These are phyloP conservation scores for Sebastes taczanowskii DNA, from an alignment of 2,797 vertebrate genomes.

Conservation along the genomic window DNA sequence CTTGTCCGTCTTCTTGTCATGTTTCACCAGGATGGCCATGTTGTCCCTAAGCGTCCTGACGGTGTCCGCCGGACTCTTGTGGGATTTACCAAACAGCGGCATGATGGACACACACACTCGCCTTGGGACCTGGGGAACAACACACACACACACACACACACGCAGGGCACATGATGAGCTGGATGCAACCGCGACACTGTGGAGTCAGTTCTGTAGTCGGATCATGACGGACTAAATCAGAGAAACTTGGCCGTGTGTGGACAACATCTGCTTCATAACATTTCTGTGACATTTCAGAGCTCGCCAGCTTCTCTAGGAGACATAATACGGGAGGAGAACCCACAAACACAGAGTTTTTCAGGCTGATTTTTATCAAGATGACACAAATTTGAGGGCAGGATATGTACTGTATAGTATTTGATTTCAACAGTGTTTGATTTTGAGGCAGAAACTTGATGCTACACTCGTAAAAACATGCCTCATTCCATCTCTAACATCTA, in stretches of 20 bases:
- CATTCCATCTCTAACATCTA: no score
- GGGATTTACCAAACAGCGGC: slow-evolving; percentile 98
- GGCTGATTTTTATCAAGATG: background rate
- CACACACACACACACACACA: background rate
- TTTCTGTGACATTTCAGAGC: background rate
- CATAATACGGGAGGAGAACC: background rate
- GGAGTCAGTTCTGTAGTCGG: background rate
- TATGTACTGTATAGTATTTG: no score
- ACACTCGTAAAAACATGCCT: no score
- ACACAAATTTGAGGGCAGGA: background rate
- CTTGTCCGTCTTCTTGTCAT: slow-evolving; percentile 98
- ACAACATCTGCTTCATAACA: background rate
- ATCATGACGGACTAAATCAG: background rate
- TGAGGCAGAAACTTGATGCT: no score
- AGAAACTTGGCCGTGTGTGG: background rate
- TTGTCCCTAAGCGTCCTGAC: slow-evolving; percentile 95
- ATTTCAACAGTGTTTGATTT: no score
- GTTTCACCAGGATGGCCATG: slow-evolving; percentile 93
- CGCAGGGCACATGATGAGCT: background rate
- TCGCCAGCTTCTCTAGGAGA: background rate
- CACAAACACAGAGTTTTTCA: background rate
- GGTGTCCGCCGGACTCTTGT: slow-evolving; percentile 95
- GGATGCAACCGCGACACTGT: background rate
- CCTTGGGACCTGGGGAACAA: slow-evolving; percentile 56
- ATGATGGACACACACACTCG: slow-evolving; percentile 75